Conservation (phyloP, 2,113 vertebrate genomes). For the Heterotilapia buettikoferi region DNA sequence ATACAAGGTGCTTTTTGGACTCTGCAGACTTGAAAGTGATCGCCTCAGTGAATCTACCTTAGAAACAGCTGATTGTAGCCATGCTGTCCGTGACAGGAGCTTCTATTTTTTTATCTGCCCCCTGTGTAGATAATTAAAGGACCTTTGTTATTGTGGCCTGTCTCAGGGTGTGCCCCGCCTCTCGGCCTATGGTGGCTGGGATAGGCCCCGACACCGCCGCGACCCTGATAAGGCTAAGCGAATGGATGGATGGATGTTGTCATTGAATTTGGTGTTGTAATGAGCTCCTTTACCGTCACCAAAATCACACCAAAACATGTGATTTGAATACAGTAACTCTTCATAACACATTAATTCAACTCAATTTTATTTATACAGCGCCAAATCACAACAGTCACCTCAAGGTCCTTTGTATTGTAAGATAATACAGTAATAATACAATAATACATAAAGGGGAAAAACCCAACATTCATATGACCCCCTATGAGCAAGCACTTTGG, state of each 20-base stretch:
- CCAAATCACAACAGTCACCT: background rate
- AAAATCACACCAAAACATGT: background rate
- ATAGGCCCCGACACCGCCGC: rapidly evolving
- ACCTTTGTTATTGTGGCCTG: background rate
- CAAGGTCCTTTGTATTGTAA: background rate
- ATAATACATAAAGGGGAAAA: background rate
- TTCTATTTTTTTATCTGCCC: background rate
- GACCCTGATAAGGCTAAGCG: background rate
- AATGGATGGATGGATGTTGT: background rate
- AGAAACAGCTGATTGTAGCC: background rate
- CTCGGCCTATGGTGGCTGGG: rapidly evolving
- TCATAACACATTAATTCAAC: rapidly evolving
- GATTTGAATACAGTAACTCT: background rate
- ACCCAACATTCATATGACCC: background rate
- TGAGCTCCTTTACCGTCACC: background rate
- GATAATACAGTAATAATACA: background rate
- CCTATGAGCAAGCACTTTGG: background rate
- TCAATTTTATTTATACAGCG: rapidly evolving
- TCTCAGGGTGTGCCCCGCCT: background rate
- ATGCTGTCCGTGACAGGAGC: background rate
- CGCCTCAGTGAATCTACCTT: background rate
- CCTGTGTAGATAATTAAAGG: background rate
- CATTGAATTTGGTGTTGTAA: rapidly evolving
- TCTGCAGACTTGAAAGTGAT: background rate
- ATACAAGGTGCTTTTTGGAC: background rate